Conservation (phyloP, 2,888 invertebrate genomes). For the Dolichomitus sp. region DNA sequence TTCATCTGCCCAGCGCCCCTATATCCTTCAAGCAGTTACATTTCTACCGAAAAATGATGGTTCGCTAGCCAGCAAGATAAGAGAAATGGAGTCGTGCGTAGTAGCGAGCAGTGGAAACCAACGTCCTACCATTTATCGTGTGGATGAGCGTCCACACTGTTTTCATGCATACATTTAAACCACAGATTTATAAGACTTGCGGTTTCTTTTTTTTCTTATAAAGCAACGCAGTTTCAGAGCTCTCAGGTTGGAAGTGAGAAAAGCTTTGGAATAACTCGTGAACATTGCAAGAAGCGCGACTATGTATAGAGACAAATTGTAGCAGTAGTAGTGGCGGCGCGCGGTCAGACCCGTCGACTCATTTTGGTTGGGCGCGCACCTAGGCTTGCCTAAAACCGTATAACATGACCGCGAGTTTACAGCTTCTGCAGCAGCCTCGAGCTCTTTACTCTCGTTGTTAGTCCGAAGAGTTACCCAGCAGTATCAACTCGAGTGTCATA, state of each 20-base stretch:
- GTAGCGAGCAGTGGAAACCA: conserved; percentile 26
- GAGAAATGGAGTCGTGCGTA: conserved; percentile 49
- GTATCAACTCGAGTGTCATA: conserved; percentile 19
- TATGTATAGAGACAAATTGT: conserved; percentile 16
- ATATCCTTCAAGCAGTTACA: conserved; percentile 48
- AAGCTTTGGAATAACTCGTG: conserved; percentile 9
- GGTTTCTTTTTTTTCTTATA: background rate
- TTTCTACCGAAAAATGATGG: conserved; percentile 58
- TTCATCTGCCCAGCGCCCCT: background rate
- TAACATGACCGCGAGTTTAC: conserved; percentile 33
- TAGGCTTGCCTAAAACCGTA: conserved; percentile 46
- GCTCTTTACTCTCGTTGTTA: conserved; percentile 59
- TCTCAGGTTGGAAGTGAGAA: conserved; percentile 10
- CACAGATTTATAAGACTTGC: background rate
- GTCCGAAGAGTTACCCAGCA: conserved; percentile 39
- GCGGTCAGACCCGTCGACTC: conserved; percentile 48
- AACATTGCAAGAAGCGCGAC: background rate
- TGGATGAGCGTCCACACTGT: conserved; percentile 1
- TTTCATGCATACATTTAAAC: background rate
- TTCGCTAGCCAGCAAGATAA: conserved; percentile 42
- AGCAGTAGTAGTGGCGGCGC: conserved; percentile 35
- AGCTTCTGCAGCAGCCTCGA: conserved; percentile 35
- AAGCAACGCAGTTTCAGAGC: background rate
- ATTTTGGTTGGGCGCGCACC: conserved; percentile 20
- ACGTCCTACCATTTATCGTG: background rate